Percentiles rank a stretch among this genome's conserved stretches.
phyloP scores from a whole-genome alignment of 2,888 invertebrate genomes.

The Anarsia innoxiella region DNA sequence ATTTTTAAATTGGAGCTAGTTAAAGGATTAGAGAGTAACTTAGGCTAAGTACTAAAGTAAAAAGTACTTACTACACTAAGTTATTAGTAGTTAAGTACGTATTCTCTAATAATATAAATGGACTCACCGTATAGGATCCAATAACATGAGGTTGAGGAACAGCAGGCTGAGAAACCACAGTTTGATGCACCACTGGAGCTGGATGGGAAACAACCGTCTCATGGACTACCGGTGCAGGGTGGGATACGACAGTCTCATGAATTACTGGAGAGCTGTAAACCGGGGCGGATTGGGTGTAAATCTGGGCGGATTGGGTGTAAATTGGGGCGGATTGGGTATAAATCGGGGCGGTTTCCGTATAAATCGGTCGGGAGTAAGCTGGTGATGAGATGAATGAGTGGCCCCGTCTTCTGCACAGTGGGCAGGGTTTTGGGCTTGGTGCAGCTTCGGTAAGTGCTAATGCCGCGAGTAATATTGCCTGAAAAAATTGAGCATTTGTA shows the following conservation, averaged over 20 bases:
- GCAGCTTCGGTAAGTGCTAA: no score
- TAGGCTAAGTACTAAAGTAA: no score
- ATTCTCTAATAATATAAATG: no score
- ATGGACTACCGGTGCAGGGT: background rate
- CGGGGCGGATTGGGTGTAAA: background rate
- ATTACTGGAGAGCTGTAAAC: background rate
- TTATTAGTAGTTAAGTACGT: no score
- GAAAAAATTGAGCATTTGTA: no score
- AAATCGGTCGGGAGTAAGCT: background rate
- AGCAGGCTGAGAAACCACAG: no score
- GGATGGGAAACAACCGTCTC: background rate
- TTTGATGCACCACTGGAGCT: background rate
- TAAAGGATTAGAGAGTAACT: no score
- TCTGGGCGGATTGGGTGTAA: background rate
- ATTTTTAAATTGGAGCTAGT: no score
- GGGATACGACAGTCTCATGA: slow-evolving; percentile 2
- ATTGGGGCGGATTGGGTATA: background rate
- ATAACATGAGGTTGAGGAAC: background rate
- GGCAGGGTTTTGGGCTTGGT: slow-evolving; percentile 2
- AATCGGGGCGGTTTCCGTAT: background rate
- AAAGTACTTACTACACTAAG: no score
- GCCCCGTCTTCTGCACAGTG: background rate
- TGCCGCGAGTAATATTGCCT: background rate
- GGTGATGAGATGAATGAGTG: background rate
- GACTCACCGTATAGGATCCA: background rate